Percentiles rank a stretch among this genome's conserved stretches.
Evolutionary conservation across 2,113 vertebrate genomes (phyloP).

Genomic region (Pyxicephalus adspersus): DNA sequence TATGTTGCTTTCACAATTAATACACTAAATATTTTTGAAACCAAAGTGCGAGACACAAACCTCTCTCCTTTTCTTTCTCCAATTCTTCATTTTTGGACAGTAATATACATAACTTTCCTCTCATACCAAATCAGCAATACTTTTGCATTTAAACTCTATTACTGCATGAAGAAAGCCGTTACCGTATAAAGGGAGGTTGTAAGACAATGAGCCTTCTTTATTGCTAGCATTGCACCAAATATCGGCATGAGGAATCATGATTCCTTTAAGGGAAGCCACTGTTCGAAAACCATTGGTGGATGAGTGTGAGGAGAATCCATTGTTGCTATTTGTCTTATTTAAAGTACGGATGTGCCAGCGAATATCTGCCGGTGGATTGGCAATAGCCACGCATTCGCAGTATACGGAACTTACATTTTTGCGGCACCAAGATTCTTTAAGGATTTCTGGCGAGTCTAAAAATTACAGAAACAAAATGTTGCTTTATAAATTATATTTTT

Average conservation of each 20-base stretch:
- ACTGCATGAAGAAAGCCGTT: too few relatives aligned
- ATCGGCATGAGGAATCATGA: background rate
- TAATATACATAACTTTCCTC: too few relatives aligned
- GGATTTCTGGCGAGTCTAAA: conserved; percentile 5
- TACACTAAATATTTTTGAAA: too few relatives aligned
- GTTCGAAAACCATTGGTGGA: background rate
- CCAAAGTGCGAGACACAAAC: too few relatives aligned
- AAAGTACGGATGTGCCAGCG: background rate
- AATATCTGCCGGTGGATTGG: background rate
- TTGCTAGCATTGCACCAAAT: background rate
- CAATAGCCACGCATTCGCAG: background rate
- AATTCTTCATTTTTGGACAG: too few relatives aligned
- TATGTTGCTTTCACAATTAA: too few relatives aligned
- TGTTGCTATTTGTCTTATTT: background rate
- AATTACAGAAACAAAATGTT: too few relatives aligned
- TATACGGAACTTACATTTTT: background rate
- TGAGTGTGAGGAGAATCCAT: background rate
- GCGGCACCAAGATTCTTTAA: background rate
- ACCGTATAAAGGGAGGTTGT: background rate
- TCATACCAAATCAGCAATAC: too few relatives aligned
- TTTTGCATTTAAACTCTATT: too few relatives aligned
- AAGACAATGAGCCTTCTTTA: background rate
- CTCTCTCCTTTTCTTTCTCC: too few relatives aligned
- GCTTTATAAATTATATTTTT: too few relatives aligned
- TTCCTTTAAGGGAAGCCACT: background rate